Base-by-base conservation (phyloP, 2,113 vertebrate species). In the Grallaria varia region DNA sequence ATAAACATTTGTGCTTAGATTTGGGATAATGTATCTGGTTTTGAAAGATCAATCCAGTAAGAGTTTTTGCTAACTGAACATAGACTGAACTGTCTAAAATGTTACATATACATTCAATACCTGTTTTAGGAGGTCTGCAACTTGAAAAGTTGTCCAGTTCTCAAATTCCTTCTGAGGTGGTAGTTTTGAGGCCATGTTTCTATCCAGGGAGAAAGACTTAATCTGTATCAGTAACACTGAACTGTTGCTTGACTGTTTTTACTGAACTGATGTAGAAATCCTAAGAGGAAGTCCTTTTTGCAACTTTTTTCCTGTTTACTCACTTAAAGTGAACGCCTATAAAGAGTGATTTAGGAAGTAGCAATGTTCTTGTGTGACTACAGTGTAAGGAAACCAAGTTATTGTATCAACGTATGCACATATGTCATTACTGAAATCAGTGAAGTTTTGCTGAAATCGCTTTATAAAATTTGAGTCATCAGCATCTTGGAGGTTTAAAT, bases 131-230 rank as follows among this genome's bases (percentile, higher is more conserved):
- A 98, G 98, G 82, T 95, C 72, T 72, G 98, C 98, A 50, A 99
- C 98, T 90, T 98, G 98, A 16, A 77, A 60, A n/a, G 98, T 75
- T 76, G 97, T 98, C 98, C 98, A 99, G 31, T 89, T 97, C 83
- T 98, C 98, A 81, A 97, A 98, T 87, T 99, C 98, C 72, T 99
- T 98, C 85, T 97, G 98, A 92, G 97, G 96, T 28, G 98, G 98
- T 79, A 99, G 95, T 94, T 98, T 98, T 96, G 98, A 98, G 66
- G 97, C 94, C 96, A 97, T 97, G 69, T 83, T 94, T 71, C 87
- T 72, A 24, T 93, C 79, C 82, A 55, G 58, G 78, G 74, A 74
- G 93, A 74, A 73, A 75, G 52, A 71, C 74, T 73, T 68, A 88
- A 49, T 84, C 79, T 89, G 7, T n/a, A 27, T 35, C 39, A 84